These are phyloP conservation scores for Leptopilina clavipes DNA, from an alignment of 1,140 invertebrate species.

Conservation along the genomic window DNA sequence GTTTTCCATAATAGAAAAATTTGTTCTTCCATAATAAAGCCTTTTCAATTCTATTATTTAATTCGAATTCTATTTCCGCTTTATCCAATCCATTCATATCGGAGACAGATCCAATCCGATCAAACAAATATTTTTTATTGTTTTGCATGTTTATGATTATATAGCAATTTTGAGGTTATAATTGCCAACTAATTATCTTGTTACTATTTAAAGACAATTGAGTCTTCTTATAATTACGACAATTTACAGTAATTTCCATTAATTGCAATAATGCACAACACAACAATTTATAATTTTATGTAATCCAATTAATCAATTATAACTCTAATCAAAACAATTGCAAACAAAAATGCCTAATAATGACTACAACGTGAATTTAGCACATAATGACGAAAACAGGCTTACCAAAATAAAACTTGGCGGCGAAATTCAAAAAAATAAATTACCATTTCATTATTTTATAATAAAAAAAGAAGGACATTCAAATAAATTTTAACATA, in stretches of 20 bases:
- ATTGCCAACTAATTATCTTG: neutral
- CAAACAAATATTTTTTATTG: neutral
- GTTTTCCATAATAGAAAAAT: conserved; percentile 50
- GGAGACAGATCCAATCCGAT: neutral
- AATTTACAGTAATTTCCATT: neutral
- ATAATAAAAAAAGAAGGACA: too few relatives aligned
- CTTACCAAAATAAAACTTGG: neutral
- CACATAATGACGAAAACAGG: too few relatives aligned
- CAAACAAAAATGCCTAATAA: too few relatives aligned
- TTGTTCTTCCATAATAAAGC: conserved; percentile 47
- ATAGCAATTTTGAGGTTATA: neutral
- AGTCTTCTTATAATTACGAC: neutral
- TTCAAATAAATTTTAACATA: too few relatives aligned
- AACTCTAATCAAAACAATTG: too few relatives aligned
- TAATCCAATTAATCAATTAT: neutral
- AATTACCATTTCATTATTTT: too few relatives aligned
- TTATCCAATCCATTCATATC: neutral
- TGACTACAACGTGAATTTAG: too few relatives aligned
- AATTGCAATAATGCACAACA: neutral
- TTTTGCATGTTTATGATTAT: neutral
- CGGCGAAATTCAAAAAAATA: neutral
- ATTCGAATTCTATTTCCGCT: conserved; percentile 37
- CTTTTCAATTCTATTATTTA: conserved; percentile 11
- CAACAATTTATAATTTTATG: neutral
- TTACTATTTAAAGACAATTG: too few relatives aligned